phyloP scores from a whole-genome alignment of 1,140 invertebrate species.

The Anastrepha ludens region DNA sequence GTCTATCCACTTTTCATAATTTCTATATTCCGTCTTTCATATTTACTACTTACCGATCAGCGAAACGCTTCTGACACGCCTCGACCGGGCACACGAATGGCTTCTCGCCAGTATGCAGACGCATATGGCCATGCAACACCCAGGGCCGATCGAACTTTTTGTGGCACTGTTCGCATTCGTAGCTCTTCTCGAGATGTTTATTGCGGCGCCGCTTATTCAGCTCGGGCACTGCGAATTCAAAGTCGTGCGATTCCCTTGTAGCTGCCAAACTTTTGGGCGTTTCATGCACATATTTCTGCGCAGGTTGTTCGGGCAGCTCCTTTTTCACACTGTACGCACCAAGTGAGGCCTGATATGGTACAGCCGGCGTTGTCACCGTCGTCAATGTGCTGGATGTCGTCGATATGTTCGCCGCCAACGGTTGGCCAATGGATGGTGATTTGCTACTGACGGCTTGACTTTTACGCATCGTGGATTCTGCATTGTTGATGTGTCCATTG shows the following conservation, averaged over 20 bases:
- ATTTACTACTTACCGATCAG: conserved; percentile 78
- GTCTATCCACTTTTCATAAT: neutral
- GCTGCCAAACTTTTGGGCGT: neutral
- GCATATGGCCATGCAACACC: conserved; percentile 82
- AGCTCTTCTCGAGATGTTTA: conserved; percentile 56
- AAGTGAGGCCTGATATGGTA: neutral
- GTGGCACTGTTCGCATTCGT: conserved; percentile 75
- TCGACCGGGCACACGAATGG: conserved; percentile 81
- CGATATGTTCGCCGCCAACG: neutral
- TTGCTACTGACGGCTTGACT: neutral
- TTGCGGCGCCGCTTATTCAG: conserved; percentile 48
- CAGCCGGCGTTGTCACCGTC: neutral
- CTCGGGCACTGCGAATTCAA: conserved; percentile 54
- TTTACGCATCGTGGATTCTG: neutral
- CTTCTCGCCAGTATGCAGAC: conserved; percentile 82
- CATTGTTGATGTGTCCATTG: neutral
- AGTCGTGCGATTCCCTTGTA: conserved; percentile 27
- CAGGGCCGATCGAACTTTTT: conserved; percentile 80
- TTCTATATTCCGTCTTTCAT: neutral
- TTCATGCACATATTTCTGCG: neutral
- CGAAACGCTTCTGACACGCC: conserved; percentile 81
- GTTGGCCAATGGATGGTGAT: conserved; percentile 9
- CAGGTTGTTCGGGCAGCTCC: neutral
- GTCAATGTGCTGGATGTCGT: neutral
- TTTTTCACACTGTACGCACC: neutral